A percentile compares a stretch with the other conserved stretches of the same genome.
phyloP scores from a whole-genome alignment of 1,140 invertebrate species.

The Euborellia annulipes region DNA sequence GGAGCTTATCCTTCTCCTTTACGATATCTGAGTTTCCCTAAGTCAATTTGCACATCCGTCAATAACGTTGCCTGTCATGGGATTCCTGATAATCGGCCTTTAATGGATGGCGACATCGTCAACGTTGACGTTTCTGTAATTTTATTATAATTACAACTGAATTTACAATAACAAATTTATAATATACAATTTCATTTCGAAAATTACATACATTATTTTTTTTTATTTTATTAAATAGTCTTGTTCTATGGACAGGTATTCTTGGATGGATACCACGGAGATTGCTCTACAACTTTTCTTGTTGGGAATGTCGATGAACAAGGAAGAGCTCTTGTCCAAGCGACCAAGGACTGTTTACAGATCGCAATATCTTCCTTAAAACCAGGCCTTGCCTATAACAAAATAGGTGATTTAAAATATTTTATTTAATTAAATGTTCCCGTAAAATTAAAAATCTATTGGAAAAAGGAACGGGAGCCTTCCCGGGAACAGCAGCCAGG shows the following conservation, averaged over 20 bases:
- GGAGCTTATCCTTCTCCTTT: slow-evolving; percentile 84
- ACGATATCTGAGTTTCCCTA: slow-evolving; percentile 72
- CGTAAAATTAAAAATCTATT: background rate
- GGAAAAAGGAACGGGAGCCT: too few species aligned
- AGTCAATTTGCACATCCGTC: slow-evolving; percentile 87
- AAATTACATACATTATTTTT: too few species aligned
- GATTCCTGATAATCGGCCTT: slow-evolving; percentile 69
- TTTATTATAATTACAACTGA: slow-evolving; percentile 9
- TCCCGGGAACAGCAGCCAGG: too few species aligned
- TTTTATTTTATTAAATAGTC: too few species aligned
- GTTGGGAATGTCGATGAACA: slow-evolving; percentile 65
- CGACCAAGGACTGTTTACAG: slow-evolving; percentile 53
- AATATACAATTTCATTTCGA: too few species aligned
- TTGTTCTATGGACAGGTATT: slow-evolving; percentile 46
- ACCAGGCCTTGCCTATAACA: slow-evolving; percentile 51
- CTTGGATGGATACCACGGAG: slow-evolving; percentile 76
- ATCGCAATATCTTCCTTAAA: slow-evolving; percentile 44
- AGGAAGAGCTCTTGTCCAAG: slow-evolving; percentile 47
- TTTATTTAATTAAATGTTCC: background rate
- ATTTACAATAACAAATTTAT: too few species aligned
- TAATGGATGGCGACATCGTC: slow-evolving; percentile 76
- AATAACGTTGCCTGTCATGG: slow-evolving; percentile 93
- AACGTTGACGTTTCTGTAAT: slow-evolving; percentile 85
- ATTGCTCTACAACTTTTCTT: slow-evolving; percentile 75
- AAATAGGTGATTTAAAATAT: slow-evolving; percentile 44